phyloP scores from a whole-genome alignment of 1,140 invertebrate species.

The Gryllus bimaculatus region DNA sequence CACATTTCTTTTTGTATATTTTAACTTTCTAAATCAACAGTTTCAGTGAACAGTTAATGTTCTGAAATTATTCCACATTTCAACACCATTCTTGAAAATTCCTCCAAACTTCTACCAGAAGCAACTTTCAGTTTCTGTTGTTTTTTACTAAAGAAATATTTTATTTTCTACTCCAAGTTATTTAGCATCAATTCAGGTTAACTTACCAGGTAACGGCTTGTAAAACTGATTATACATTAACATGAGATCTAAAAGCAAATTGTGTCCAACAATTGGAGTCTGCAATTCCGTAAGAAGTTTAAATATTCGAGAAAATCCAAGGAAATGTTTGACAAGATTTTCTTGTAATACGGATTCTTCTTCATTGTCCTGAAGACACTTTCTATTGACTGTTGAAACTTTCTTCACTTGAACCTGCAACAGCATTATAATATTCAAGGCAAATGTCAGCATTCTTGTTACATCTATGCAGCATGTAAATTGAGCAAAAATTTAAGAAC shows the following conservation, averaged over 20 bases:
- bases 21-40: slow-evolving; percentile 13
- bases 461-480: too few relatives aligned
- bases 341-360: slow-evolving; percentile 28
- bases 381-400: slow-evolving; percentile 28
- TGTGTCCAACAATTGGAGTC: slow-evolving; percentile 68
- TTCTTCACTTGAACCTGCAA: slow-evolving; percentile 34
- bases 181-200: not conserved
- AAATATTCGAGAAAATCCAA: slow-evolving; percentile 61
- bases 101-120: too few relatives aligned
- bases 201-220: slow-evolving; percentile 50
- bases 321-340: slow-evolving; percentile 38
- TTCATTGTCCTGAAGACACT: slow-evolving; percentile 35
- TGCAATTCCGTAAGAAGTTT: slow-evolving; percentile 43
- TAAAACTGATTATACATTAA: slow-evolving; percentile 64
- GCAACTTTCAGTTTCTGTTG: too few relatives aligned
- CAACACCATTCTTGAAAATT: too few relatives aligned
- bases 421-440: not conserved
- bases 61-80: slow-evolving; percentile 6
- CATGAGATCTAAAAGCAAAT: slow-evolving; percentile 58
- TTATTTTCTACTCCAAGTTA: too few relatives aligned
- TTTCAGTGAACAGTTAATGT: not conserved
- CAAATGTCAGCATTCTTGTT: not conserved
- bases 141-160: too few relatives aligned
- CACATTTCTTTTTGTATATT: not conserved
- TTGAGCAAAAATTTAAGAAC: not conserved